These are phyloP conservation scores for Tetrax tetrax DNA, from an alignment of 2,113 vertebrate genomes.

Conservation along the genomic window DNA sequence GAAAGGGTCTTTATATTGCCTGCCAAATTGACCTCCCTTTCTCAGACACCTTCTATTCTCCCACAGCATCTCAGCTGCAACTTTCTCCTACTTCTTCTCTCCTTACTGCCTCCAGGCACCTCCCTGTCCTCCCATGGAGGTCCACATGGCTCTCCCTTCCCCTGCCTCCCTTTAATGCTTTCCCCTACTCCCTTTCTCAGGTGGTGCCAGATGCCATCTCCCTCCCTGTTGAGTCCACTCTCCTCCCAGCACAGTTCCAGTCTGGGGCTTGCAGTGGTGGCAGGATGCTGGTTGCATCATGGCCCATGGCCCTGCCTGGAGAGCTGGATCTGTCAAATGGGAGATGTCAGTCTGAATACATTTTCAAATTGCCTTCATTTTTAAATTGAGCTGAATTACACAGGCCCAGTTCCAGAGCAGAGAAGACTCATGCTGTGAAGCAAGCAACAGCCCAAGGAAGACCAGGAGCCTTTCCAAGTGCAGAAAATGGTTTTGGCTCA, in stretches of 20 bases:
- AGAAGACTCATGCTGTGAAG: not conserved
- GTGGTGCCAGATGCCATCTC: not conserved
- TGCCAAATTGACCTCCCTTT: not conserved
- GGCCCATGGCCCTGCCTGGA: not conserved
- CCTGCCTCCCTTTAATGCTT: not conserved
- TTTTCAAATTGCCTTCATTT: not conserved
- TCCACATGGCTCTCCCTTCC: not conserved
- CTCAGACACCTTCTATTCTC: not conserved
- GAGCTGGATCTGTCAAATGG: not conserved
- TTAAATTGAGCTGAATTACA: not conserved
- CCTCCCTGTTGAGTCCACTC: not conserved
- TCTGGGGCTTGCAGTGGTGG: rapidly evolving
- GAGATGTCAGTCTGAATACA: not conserved
- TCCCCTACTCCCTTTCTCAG: not conserved
- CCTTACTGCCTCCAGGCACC: not conserved
- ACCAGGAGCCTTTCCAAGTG: not conserved
- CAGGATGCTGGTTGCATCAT: rapidly evolving
- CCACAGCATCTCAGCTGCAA: rapidly evolving
- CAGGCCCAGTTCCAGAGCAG: not conserved
- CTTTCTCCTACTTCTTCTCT: not conserved
- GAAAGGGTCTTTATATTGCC: not conserved
- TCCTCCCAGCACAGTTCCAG: not conserved
- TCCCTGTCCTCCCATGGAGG: not conserved
- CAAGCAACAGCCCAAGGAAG: not conserved
- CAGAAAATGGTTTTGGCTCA: not conserved